These are phyloP conservation scores for Triplophysa siluroides DNA, from an alignment of 2,113 vertebrate genomes.

Conservation along the genomic window DNA sequence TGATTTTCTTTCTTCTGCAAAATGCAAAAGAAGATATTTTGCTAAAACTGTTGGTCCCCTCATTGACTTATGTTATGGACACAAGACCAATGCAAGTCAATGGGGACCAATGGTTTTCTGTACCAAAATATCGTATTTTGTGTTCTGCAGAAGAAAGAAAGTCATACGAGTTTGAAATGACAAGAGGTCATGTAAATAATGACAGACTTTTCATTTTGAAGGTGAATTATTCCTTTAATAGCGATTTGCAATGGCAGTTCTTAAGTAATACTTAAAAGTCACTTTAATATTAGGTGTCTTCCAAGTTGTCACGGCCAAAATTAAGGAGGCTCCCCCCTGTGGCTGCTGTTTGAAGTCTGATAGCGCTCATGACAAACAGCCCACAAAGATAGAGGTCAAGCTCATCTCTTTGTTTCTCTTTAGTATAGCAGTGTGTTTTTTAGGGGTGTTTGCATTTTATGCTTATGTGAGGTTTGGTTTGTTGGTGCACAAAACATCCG, in stretches of 20 bases:
- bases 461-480: background rate
- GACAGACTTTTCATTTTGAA: background rate
- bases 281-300: background rate
- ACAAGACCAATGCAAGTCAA: background rate
- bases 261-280: background rate
- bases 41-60: no score
- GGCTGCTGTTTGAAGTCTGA: slow-evolving; percentile 43
- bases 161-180: no score
- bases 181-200: background rate
- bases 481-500: background rate
- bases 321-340: slow-evolving; percentile 49
- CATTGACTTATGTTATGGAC: no score
- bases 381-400: background rate
- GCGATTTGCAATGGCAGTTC: background rate
- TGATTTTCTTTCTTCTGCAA: no score
- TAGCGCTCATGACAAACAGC: slow-evolving; percentile 17
- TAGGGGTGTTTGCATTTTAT: background rate
- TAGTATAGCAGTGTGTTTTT: background rate
- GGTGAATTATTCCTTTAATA: background rate
- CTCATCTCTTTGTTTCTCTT: background rate
- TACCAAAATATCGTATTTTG: no score
- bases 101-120: no score
- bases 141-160: no score
- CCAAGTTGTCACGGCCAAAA: background rate
- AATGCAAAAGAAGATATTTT: no score